Evolutionary conservation across 2,113 vertebrate genomes (phyloP).

Genomic region (Blennius ocellaris): DNA sequence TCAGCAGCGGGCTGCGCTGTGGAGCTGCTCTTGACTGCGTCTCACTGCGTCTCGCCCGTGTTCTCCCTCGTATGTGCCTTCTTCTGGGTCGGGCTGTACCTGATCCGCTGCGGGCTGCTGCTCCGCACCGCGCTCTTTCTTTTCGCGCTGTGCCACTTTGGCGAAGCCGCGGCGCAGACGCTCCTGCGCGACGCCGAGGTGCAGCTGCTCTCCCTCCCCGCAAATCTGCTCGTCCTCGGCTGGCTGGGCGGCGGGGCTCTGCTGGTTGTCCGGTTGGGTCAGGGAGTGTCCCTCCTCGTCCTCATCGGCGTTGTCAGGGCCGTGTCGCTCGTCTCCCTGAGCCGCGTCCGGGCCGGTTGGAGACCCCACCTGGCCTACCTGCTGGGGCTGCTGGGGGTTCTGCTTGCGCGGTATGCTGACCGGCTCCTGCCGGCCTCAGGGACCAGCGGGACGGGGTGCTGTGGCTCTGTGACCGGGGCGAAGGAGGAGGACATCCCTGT

Average conservation of each 20-base stretch:
- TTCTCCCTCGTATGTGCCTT: slow-evolving; percentile 86
- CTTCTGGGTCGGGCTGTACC: slow-evolving; percentile 87
- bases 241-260: slow-evolving; percentile 90
- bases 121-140: slow-evolving; percentile 82
- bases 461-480: slow-evolving; percentile 82
- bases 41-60: slow-evolving; percentile 79
- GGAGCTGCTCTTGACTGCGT: slow-evolving; percentile 80
- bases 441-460: slow-evolving; percentile 84
- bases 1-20: slow-evolving; percentile 71
- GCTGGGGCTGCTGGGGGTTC: slow-evolving; percentile 88
- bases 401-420: slow-evolving; percentile 90
- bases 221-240: slow-evolving; percentile 89
- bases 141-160: slow-evolving; percentile 86
- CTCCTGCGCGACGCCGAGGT: slow-evolving; percentile 87
- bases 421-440: slow-evolving; percentile 86
- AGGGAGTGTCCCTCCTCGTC: slow-evolving; percentile 89
- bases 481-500: slow-evolving; percentile 88
- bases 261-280: slow-evolving; percentile 88
- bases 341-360: slow-evolving; percentile 88
- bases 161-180: slow-evolving; percentile 88
- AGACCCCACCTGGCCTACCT: slow-evolving; percentile 93
- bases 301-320: slow-evolving; percentile 88
- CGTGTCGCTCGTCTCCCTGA: slow-evolving; percentile 85
- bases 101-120: slow-evolving; percentile 86
- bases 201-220: slow-evolving; percentile 84